Percentiles rank a stretch among this genome's conserved stretches.
phyloP scores from a whole-genome alignment of 2,797 vertebrate species.

The Crocodylus rhombifer region DNA sequence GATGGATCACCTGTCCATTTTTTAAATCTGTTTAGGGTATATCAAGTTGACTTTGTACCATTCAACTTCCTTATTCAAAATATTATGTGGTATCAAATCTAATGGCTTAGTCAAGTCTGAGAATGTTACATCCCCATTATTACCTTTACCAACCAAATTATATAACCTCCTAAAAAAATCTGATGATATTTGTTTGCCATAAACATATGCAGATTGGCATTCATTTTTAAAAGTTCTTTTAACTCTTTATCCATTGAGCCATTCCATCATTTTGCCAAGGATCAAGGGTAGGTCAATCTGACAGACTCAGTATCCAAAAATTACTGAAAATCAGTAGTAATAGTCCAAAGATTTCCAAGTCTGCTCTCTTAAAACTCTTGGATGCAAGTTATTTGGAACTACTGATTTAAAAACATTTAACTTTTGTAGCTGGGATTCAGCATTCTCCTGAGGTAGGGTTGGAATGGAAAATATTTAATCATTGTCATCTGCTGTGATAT shows the following conservation, averaged over 20 bases:
- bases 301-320: no score
- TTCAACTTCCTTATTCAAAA: constrained; percentile 26
- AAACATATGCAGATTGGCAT: neutral
- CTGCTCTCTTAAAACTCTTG: neutral
- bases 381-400: neutral
- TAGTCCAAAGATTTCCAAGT: neutral
- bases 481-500: neutral
- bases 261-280: neutral
- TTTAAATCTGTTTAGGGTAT: constrained; percentile 3
- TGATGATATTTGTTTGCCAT: neutral
- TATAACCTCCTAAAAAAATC: constrained; percentile 10
- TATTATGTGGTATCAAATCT: neutral
- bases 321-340: neutral
- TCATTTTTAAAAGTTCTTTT: neutral
- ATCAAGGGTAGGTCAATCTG: neutral
- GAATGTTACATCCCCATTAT: neutral
- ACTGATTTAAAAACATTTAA: neutral
- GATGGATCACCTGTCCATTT: neutral
- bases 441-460: neutral
- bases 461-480: neutral
- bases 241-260: constrained; percentile 2
- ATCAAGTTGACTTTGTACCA: neutral
- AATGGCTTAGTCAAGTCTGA: no score
- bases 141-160: neutral
- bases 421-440: neutral